Evolutionary conservation across 2,888 invertebrate genomes (phyloP), one percentile per base, ranked within the genome.

Genomic region (Andrena dorsata): DNA sequence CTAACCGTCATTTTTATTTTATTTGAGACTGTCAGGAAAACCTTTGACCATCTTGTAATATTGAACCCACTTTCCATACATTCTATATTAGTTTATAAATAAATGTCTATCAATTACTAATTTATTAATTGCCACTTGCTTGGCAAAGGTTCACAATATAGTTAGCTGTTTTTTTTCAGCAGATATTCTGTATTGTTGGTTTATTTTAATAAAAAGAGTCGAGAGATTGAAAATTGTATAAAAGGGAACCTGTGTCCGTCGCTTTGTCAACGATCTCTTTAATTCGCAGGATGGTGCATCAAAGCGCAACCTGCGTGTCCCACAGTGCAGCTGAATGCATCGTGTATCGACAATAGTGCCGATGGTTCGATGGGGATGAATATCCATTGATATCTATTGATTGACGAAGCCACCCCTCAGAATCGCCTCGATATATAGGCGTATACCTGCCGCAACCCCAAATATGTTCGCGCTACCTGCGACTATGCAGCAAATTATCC

Each of bases 371-470:
- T 92, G 86, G 93, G 93, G 93, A 92, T 93, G 92, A 92, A 93
- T 92, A 92, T 93, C 92, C 92, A 92, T 93, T 93, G 93, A 93
- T 93, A 92, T 93, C 92, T 92, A 92, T 93, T 93, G 93, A 93
- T 93, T 93, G 92, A 90, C 82, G 84, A 87, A 84, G 87, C 82
- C 83, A 83, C 90, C 90, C 90, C 89, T 90, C 86, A 79, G 85
- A 85, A 90, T 90, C 90, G 84, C 76, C 84, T 86, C 88, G 89
- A 90, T 90, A 86, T 71, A 83, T 84, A 90, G 77, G 87, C 90
- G 76, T 85, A 87, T 90, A 90, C 90, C 90, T 90, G 91, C 89
- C 74, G 72, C 86, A 77, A 88, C 88, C 88, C 89, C 84, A 82
- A 83, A 86, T 78, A 77, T 74, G 76, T 79, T 78, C 75, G 60